These are phyloP conservation scores for Muraenolepis orangiensis DNA, from an alignment of 2,797 vertebrate species.

Conservation along the genomic window DNA sequence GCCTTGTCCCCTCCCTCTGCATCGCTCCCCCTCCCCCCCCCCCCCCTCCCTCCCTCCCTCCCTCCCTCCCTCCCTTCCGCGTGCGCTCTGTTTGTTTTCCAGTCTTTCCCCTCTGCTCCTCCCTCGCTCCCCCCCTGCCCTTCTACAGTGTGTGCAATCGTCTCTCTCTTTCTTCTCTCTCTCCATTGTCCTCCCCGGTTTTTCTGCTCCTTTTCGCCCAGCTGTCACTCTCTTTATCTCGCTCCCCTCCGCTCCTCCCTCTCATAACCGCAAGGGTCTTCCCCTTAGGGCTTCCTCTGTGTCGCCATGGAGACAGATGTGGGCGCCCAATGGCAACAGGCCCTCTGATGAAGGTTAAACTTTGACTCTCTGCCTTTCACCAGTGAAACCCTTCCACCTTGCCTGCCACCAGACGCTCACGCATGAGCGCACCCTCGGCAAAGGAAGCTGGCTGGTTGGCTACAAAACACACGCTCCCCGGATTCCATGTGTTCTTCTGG, in stretches of 20 bases:
- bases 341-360: slow-evolving; percentile 74
- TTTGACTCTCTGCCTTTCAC: slow-evolving; percentile 52
- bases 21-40: not conserved
- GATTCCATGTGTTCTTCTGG: not conserved
- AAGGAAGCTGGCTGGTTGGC: no score
- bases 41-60: no score
- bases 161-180: not conserved
- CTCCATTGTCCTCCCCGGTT: not conserved
- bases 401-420: slow-evolving; percentile 1
- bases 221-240: not conserved
- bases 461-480: no score
- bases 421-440: no score
- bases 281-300: slow-evolving; percentile 62
- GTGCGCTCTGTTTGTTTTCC: not conserved
- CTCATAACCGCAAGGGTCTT: slow-evolving; percentile 56
- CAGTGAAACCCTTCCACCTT: slow-evolving; percentile 27
- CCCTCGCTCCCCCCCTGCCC: not conserved
- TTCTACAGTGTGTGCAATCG: not conserved
- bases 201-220: not conserved
- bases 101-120: not conserved
- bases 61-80: no score
- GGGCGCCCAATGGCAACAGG: slow-evolving; percentile 49
- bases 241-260: slow-evolving; percentile 6
- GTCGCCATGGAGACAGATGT: slow-evolving; percentile 72
- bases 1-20: not conserved